phyloP scores from a whole-genome alignment of 1,140 invertebrate genomes.

The Drosophila watanabei region DNA sequence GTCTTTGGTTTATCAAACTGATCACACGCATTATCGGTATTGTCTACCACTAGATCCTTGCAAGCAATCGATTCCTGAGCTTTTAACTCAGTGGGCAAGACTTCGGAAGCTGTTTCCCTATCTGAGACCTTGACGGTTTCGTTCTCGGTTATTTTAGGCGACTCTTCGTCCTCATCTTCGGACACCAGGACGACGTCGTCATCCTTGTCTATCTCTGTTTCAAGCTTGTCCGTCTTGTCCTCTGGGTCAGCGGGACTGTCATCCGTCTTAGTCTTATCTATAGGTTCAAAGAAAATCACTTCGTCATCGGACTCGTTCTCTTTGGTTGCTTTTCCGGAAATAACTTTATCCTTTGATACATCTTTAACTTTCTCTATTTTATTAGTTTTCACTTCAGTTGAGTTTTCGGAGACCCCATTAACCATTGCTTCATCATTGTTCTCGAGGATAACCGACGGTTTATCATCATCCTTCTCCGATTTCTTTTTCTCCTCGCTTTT shows the following conservation, averaged over 20 bases:
- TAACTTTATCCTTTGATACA: not conserved
- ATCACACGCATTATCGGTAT: conserved; percentile 82
- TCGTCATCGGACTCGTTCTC: conserved; percentile 73
- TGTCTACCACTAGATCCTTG: conserved; percentile 60
- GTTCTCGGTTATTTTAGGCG: conserved; percentile 9
- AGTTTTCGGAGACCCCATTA: conserved; percentile 12
- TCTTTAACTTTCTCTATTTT: conserved; percentile 1
- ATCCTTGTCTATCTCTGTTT: conserved; percentile 14
- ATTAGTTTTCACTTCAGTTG: not conserved
- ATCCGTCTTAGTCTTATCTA: conserved; percentile 43
- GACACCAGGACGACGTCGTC: conserved; percentile 67
- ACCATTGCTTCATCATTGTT: not conserved
- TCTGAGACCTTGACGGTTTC: conserved; percentile 4
- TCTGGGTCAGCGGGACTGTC: not conserved
- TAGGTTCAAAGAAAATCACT: conserved; percentile 69
- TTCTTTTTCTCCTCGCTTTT: not conserved
- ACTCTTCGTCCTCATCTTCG: conserved; percentile 66
- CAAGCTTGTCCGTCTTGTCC: conserved; percentile 3
- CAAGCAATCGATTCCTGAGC: conserved; percentile 28
- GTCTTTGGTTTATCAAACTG: conserved; percentile 64
- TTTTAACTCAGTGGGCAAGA: conserved; percentile 23
- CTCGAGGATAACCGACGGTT: not conserved
- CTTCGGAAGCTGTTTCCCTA: not conserved
- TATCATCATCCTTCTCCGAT: not conserved
- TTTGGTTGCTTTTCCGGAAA: conserved; percentile 13